A percentile compares a stretch with the other conserved stretches of the same genome.
These are phyloP conservation scores for Clarias batrachus DNA, from an alignment of 2,113 vertebrate genomes.

Conservation along the genomic window DNA sequence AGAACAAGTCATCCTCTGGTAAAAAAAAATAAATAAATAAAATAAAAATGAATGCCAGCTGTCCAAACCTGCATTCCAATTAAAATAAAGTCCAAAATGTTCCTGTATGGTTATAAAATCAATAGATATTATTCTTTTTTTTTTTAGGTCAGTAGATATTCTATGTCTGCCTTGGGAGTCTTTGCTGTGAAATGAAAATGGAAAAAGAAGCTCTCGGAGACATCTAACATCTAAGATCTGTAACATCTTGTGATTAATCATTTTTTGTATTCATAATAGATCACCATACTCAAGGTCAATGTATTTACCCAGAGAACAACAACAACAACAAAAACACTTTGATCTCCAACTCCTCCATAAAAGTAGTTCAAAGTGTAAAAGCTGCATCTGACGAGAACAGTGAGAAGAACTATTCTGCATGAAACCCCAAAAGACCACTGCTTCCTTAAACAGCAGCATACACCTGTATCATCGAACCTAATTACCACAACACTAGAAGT, in stretches of 20 bases:
- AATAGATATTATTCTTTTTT: background rate
- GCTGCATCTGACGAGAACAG: background rate
- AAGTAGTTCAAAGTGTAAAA: background rate
- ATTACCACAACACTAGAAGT: background rate
- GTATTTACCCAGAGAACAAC: background rate
- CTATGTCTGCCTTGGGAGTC: background rate
- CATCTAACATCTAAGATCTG: background rate
- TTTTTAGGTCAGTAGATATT: constrained; percentile 1
- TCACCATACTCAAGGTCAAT: background rate
- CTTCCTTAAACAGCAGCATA: background rate
- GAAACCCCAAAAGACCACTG: background rate
- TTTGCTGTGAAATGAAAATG: background rate
- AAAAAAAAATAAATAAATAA: background rate
- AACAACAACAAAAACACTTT: no score
- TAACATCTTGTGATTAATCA: constrained; percentile 7
- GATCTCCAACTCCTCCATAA: background rate
- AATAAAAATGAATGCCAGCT: background rate
- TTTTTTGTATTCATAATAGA: background rate
- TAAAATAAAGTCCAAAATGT: constrained; percentile 4
- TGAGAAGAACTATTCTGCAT: background rate
- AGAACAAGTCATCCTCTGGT: background rate
- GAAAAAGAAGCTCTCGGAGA: background rate
- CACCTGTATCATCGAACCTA: background rate
- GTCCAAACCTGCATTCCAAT: background rate
- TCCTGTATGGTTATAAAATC: background rate